Evolutionary conservation across 2,888 invertebrate genomes (phyloP).

Genomic region (Macroteleia sp.): DNA sequence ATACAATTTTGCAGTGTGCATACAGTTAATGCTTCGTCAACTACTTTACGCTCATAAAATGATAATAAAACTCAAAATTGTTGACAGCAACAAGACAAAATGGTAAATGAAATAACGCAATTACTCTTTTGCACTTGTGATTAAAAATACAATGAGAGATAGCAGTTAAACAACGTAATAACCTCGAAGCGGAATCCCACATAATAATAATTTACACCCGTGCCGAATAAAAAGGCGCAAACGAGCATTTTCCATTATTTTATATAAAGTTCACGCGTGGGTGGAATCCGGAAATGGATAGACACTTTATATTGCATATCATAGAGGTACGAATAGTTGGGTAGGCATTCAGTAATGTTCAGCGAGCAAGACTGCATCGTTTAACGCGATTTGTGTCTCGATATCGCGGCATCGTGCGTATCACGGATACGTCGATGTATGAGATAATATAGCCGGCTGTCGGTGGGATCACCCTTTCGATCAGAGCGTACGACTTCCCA

Average conservation of each 20-base stretch:
- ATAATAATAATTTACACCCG: slow-evolving; percentile 52
- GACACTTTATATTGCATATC: slow-evolving; percentile 50
- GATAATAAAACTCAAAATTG: too few species aligned
- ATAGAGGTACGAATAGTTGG: slow-evolving; percentile 48
- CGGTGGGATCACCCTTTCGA: slow-evolving; percentile 48
- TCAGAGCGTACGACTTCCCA: slow-evolving; percentile 37
- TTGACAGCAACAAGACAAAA: too few species aligned
- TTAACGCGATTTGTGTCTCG: slow-evolving; percentile 38
- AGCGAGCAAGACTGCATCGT: slow-evolving; percentile 39
- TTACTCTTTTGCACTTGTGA: slow-evolving; percentile 33
- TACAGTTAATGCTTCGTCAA: too few species aligned
- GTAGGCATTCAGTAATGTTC: slow-evolving; percentile 44
- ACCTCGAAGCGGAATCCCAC: slow-evolving; percentile 54
- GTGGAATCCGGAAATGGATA: slow-evolving; percentile 58
- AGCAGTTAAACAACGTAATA: slow-evolving; percentile 50
- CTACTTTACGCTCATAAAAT: too few species aligned
- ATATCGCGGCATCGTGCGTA: slow-evolving; percentile 51
- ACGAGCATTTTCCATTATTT: slow-evolving; percentile 51
- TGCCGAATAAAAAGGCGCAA: slow-evolving; percentile 38
- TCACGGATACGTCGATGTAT: slow-evolving; percentile 54
- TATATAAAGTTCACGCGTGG: slow-evolving; percentile 58
- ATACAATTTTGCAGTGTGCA: too few species aligned
- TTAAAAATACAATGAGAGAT: slow-evolving; percentile 38
- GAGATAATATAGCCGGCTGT: slow-evolving; percentile 47
- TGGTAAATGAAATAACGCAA: slow-evolving; percentile 43